Percentiles rank a stretch among this genome's conserved stretches.
These are phyloP conservation scores for Speoplatyrhinus poulsoni DNA, from an alignment of 2,113 vertebrate species.

Conservation along the genomic window DNA sequence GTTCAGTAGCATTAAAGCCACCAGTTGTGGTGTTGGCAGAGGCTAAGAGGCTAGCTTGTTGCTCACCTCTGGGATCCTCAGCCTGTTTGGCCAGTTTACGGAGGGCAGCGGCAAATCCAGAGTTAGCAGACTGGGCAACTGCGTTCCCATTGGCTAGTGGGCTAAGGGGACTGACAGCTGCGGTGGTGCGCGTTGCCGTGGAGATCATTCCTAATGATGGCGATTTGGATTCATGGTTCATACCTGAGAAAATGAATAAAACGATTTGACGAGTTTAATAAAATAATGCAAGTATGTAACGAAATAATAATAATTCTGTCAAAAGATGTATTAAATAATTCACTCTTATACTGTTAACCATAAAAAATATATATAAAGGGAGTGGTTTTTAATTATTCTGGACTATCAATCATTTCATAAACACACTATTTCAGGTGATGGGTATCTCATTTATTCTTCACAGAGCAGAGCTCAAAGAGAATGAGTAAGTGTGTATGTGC, in stretches of 20 bases:
- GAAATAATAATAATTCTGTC: not conserved
- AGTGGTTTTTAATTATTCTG: not conserved
- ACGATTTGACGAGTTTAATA: slow-evolving; percentile 13
- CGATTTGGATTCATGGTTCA: slow-evolving; percentile 98
- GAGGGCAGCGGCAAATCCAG: slow-evolving; percentile 95
- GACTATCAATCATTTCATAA: not conserved
- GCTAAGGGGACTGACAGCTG: slow-evolving; percentile 93
- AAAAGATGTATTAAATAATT: not conserved
- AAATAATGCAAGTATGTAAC: not conserved
- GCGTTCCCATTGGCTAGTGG: slow-evolving; percentile 93
- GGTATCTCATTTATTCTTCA: slow-evolving; percentile 22
- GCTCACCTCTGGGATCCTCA: slow-evolving; percentile 95
- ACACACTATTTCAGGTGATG: slow-evolving; percentile 10
- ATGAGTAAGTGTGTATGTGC: slow-evolving; percentile 3
- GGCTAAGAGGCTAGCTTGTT: not conserved
- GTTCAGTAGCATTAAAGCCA: no score
- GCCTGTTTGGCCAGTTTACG: slow-evolving; percentile 98
- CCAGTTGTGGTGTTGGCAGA: no score
- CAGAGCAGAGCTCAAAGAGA: slow-evolving; percentile 1
- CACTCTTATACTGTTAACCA: no score
- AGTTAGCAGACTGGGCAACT: slow-evolving; percentile 86
- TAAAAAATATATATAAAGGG: no score
- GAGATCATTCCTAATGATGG: slow-evolving; percentile 97
- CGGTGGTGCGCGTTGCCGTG: slow-evolving; percentile 92
- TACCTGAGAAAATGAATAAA: slow-evolving; percentile 78